A percentile compares a stretch with the other conserved stretches of the same genome.
Conservation (phyloP, 1,140 invertebrate species). For the Euwallacea fornicatus region DNA sequence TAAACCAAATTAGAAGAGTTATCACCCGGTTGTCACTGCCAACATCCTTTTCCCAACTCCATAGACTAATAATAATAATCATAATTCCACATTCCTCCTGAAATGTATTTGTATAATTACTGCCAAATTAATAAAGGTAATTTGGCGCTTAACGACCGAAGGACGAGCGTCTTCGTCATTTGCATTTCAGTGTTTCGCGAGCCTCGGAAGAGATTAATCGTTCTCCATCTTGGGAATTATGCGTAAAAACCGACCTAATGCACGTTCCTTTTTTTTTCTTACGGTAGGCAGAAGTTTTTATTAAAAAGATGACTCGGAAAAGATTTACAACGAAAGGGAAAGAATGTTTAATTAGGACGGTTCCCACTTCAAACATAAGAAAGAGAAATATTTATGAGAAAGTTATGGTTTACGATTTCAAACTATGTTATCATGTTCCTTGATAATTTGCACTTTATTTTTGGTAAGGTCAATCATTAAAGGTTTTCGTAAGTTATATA, state of each 20-base stretch:
- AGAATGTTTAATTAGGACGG: not conserved
- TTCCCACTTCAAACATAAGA: not conserved
- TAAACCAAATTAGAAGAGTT: too few species aligned
- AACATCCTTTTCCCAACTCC: too few species aligned
- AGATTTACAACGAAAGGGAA: constrained; percentile 4
- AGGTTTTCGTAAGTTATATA: too few species aligned
- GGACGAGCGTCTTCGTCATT: constrained; percentile 19
- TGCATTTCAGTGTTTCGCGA: constrained; percentile 29
- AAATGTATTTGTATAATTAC: constrained; percentile 23
- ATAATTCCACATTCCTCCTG: not conserved
- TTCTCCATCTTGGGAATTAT: constrained; percentile 22
- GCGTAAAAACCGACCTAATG: constrained; percentile 14
- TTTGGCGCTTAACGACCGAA: constrained; percentile 25
- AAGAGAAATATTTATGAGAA: not conserved
- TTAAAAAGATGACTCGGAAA: constrained; percentile 24
- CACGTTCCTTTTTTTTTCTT: constrained; percentile 17
- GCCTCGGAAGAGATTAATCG: constrained; percentile 21
- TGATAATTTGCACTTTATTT: too few species aligned
- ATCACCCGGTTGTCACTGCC: too few species aligned
- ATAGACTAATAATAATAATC: not conserved
- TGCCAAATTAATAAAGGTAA: constrained; percentile 36
- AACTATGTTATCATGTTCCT: too few species aligned
- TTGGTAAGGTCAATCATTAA: too few species aligned
- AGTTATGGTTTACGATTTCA: too few species aligned
- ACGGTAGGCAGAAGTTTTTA: constrained; percentile 12